A percentile compares a stretch with the other conserved stretches of the same genome.
Conservation (phyloP, 2,888 invertebrate genomes). For the Gymnocheta viridis region DNA sequence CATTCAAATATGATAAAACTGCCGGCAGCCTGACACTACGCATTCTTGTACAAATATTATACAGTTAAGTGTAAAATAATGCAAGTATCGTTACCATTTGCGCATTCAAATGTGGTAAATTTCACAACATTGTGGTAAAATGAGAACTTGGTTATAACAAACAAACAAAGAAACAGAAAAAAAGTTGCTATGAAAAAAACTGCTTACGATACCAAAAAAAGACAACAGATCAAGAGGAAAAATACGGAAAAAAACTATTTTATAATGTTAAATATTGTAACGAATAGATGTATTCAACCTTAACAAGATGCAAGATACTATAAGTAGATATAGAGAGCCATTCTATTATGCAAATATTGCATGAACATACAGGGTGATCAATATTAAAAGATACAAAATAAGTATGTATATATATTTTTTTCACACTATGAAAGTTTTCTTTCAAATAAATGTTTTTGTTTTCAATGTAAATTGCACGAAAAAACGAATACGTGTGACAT, state of each 20-base stretch:
- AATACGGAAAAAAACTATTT: slow-evolving; percentile 12
- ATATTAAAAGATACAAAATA: background rate
- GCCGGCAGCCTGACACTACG: slow-evolving; percentile 26
- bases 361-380: background rate
- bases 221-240: slow-evolving; percentile 54
- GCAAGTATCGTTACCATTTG: slow-evolving; percentile 46
- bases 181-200: slow-evolving; percentile 28
- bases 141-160: slow-evolving; percentile 54
- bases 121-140: slow-evolving; percentile 62
- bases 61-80: slow-evolving; percentile 39
- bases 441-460: no score
- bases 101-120: slow-evolving; percentile 65
- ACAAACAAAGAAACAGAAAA: background rate
- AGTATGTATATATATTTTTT: no score
- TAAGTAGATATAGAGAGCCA: slow-evolving; percentile 25
- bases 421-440: no score
- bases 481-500: no score
- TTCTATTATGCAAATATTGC: slow-evolving; percentile 8
- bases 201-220: slow-evolving; percentile 40
- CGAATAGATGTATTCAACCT: slow-evolving; percentile 58
- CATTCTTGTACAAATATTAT: slow-evolving; percentile 14
- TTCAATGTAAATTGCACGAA: no score
- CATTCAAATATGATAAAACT: slow-evolving; percentile 30
- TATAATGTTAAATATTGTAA: slow-evolving; percentile 60
- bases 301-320: slow-evolving; percentile 53